Conservation (phyloP, 2,888 invertebrate genomes). For the Cerceris rybyensis region DNA sequence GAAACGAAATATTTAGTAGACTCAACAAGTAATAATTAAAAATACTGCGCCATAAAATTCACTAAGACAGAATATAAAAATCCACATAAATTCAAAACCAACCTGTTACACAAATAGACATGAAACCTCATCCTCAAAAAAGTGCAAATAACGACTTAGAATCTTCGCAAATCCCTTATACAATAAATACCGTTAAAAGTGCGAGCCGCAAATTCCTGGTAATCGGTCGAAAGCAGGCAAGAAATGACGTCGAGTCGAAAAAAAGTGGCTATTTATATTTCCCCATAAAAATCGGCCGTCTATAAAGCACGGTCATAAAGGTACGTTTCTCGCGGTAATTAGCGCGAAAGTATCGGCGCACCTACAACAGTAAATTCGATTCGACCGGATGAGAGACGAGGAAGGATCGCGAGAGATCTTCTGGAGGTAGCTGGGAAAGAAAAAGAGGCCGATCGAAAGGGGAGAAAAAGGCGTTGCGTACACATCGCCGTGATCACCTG, state of each 20-base stretch:
- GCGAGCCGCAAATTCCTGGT: conserved; percentile 8
- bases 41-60: no score
- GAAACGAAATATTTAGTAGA: no score
- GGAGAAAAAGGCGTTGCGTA: conserved; percentile 11
- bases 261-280: conserved; percentile 45
- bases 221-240: conserved; percentile 30
- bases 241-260: conserved; percentile 31
- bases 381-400: neutral
- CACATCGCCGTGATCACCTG: conserved; percentile 40
- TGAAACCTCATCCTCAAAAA: no score
- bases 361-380: conserved; percentile 56
- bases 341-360: conserved; percentile 49
- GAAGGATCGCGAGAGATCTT: no score
- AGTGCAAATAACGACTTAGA: neutral
- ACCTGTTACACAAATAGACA: no score
- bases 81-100: no score
- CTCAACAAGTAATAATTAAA: no score
- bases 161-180: neutral
- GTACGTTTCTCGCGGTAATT: conserved; percentile 52
- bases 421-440: neutral
- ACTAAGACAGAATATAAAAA: no score
- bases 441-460: conserved; percentile 17
- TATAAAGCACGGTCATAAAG: conserved; percentile 55
- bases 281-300: conserved; percentile 41
- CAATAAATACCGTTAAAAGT: conserved; percentile 18